Evolutionary conservation across 2,113 vertebrate species (phyloP), one percentile per base, ranked within the genome.

Genomic region (Halichoerus grypus): DNA sequence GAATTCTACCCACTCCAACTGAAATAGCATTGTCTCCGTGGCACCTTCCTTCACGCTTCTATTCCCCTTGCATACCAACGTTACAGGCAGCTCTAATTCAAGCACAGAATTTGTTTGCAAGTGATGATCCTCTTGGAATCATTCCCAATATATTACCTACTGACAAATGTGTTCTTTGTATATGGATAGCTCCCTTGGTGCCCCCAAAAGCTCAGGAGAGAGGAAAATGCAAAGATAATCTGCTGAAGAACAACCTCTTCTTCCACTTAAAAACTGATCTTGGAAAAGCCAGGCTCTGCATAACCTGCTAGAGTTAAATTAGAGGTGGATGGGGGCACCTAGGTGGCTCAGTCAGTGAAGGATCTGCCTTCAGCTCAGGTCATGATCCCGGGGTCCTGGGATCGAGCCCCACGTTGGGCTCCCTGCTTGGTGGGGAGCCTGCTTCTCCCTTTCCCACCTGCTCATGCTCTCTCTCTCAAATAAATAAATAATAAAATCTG

Each of bases 211-310:
- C 91, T 72, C 53, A 97, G 88, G 53, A 18, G 96, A 96, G n/a
- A 96, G 24, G 46, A 94, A 97, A 98, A 97, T 57, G 69, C 91
- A 93, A 82, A 85, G 96, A 39, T 96, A 96, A 33, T 89, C 36
- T 86, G 85, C 82, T 95, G 92, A 92, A 98, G 86, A 95, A 82
- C 84, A 90, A 67, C 24, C 55, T 97, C 88, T 93, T 97, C 74
- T 96, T 65, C 49, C 31, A 96, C 87, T 96, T 97, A 98, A 97
- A 97, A 97, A 97, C 97, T 95, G 72, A 92, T 7, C 28, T 88
- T 85, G 19, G 65, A 82, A 72, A 36, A 46, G 0, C 4, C 31
- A 90, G 28, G 12, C 77, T 89, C 57, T 59, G 46, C 71, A 88
- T 96, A 96, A 98, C 96, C 51, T 74, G 92, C 86, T 94, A 95